Base-by-base conservation (phyloP, 2,113 vertebrate species). In the Syrmaticus mikado region DNA sequence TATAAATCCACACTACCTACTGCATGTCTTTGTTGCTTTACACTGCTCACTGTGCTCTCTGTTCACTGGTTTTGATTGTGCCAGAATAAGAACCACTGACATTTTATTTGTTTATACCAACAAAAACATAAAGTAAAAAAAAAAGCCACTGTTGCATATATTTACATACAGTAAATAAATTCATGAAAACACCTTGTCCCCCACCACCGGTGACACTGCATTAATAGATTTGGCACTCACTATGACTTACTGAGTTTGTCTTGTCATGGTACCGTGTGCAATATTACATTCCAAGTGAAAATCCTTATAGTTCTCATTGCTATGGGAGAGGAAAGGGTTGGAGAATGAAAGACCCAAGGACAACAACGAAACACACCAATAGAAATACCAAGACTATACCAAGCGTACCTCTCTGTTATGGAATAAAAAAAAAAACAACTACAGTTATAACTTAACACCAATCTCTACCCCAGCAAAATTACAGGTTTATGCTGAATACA, bases 401-500 rank as follows among this genome's bases (percentile, higher is more conserved):
- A 94, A 92, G 79, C 0, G 41, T 94, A 95, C 87, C 89, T 66
- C 60, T 93, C 78, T 79, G 34, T 34, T 46, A 78, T 14, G 28
- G 65, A 85, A 93, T 36, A 21, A 88, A 81, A 79, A 52, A 82
- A 48, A 38, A 38, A 62, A 17, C 6, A 13, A 46, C 64, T 90
- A 79, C 78, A 67, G 68, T 89, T 89, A 87, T 90, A 94, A 91
- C 48, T 92, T 93, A 93, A 95, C 40, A 80, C 41, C 79, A 70
- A 93, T 27, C 15, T 84, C 41, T 75, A 30, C 67, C 62, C 62
- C 82, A 43, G 65, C 68, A 95, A 94, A 90, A 88, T 97, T 98
- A 99, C 89, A 98, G 97, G 32, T 98, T 98, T 93, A 99, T 97
- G 96, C 98, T 97, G 96, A 99, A 98, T 82, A 98, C 98, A 97